These are phyloP conservation scores for Colossoma macropomum DNA, from an alignment of 2,113 vertebrate species.

Conservation along the genomic window DNA sequence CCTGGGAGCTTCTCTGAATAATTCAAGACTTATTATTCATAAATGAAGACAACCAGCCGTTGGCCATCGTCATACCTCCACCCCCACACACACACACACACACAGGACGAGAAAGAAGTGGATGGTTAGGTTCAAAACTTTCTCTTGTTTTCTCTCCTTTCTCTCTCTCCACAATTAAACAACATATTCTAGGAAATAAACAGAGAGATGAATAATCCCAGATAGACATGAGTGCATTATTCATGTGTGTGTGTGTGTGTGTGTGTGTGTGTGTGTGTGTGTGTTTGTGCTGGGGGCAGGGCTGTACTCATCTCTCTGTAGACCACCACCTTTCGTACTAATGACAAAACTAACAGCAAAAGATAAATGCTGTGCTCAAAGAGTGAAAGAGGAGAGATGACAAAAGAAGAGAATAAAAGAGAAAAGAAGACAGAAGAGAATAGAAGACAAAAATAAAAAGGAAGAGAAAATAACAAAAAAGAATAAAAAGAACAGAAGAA, in stretches of 20 bases:
- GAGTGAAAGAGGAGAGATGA: constrained; percentile 32
- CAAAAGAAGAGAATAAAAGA: neutral
- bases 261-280: constrained; percentile 26
- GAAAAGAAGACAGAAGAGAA: neutral
- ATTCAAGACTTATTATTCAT: constrained; percentile 1
- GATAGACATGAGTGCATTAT: neutral
- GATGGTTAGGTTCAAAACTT: neutral
- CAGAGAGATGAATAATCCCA: constrained; percentile 2
- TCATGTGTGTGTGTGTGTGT: constrained; percentile 20
- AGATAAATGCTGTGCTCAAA: constrained; percentile 37
- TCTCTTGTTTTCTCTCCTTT: neutral
- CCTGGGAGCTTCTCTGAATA: neutral
- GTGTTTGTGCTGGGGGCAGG: neutral
- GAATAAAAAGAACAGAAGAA: neutral
- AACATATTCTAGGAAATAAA: neutral
- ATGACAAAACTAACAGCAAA: constrained; percentile 49
- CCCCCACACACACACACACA: neutral
- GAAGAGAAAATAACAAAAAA: neutral
- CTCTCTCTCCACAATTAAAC: constrained; percentile 5
- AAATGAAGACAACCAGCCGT: neutral
- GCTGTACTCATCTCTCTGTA: constrained; percentile 39
- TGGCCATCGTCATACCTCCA: neutral
- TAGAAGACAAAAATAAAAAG: too few relatives aligned
- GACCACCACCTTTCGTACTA: constrained; percentile 44
- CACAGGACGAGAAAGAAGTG: neutral